Evolutionary conservation across 2,113 vertebrate species (phyloP), one percentile per base, ranked within the genome.

Genomic region (Odontesthes bonariensis): DNA sequence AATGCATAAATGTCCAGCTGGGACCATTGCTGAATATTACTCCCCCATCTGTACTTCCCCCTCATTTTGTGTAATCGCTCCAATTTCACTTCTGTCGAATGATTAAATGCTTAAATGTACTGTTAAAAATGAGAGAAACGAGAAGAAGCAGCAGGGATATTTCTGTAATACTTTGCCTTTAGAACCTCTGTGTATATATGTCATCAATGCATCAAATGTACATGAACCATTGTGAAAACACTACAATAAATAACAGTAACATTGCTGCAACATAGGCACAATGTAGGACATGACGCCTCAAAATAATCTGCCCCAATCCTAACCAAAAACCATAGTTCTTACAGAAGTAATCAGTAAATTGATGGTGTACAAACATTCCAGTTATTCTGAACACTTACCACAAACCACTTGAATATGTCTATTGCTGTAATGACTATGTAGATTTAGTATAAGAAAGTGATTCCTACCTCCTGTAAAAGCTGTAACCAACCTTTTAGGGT

Each of bases 361-460:
- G 1, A 27, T 27, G 27, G 27, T 27, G 27, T 27, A 27, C 27
- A 2, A 75, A 77, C 11, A 51, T 47, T 16, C 23, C 54, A 58
- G 20, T 69, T 38, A 47, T 56, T 59, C 61, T 38, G 31, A 6
- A 54, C 40, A 74, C 67, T 35, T 56, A 60, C 49, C 10, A 12
- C 60, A 76, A 47, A 22, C 65, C 51, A 69, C 46, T 60, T 46
- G 27, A 78, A 56, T 54, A 16, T 59, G 66, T 14, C 14, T 31
- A 69, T 38, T 58, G 32, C 51, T 77, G 27, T 67, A 60, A 77
- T 83, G 73, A 74, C 16, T 20, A 46, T 59, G 52, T 42, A 55
- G 71, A 49, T 49, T n/a, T 46, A 14, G n/a, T 42, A 66, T 52
- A 12, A 13, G 64, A 54, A 72, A 69, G 49, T 38, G 1, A 77